These are phyloP conservation scores for Myzus persicae DNA, from an alignment of 1,140 invertebrate genomes.

Conservation along the genomic window DNA sequence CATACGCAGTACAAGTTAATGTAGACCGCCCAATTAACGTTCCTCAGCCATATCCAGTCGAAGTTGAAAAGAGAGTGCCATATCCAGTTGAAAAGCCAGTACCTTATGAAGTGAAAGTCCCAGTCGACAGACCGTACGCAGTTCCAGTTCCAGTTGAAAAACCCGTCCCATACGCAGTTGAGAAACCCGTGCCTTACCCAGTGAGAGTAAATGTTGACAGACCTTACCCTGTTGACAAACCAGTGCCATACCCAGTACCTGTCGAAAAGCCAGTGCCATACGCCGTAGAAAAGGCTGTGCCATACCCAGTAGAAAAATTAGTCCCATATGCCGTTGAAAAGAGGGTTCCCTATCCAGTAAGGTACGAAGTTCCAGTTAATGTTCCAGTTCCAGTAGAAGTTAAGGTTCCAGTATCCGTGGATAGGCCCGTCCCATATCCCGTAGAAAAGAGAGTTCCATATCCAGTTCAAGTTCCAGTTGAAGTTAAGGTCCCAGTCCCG, in stretches of 20 bases:
- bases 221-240: conserved; percentile 70
- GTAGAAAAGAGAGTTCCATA: conserved; percentile 75
- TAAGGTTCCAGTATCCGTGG: conserved; percentile 72
- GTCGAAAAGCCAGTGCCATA: conserved; percentile 71
- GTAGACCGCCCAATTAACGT: conserved; percentile 61
- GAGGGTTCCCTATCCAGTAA: conserved; percentile 71
- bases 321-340: conserved; percentile 74
- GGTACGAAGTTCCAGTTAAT: conserved; percentile 78
- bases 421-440: conserved; percentile 75
- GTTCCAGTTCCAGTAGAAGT: conserved; percentile 71
- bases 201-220: conserved; percentile 60
- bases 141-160: conserved; percentile 67
- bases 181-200: conserved; percentile 68
- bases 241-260: conserved; percentile 70
- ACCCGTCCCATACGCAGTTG: conserved; percentile 68
- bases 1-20: conserved; percentile 60
- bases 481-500: conserved; percentile 63
- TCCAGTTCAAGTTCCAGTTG: conserved; percentile 74
- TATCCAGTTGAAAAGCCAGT: conserved; percentile 61
- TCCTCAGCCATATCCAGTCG: conserved; percentile 60
- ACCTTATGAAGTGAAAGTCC: conserved; percentile 60
- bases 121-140: conserved; percentile 71
- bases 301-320: conserved; percentile 67
- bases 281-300: conserved; percentile 63
- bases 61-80: conserved; percentile 60